These are phyloP conservation scores for Xanthostigma xanthostigma DNA, from an alignment of 2,888 invertebrate species.

Conservation along the genomic window DNA sequence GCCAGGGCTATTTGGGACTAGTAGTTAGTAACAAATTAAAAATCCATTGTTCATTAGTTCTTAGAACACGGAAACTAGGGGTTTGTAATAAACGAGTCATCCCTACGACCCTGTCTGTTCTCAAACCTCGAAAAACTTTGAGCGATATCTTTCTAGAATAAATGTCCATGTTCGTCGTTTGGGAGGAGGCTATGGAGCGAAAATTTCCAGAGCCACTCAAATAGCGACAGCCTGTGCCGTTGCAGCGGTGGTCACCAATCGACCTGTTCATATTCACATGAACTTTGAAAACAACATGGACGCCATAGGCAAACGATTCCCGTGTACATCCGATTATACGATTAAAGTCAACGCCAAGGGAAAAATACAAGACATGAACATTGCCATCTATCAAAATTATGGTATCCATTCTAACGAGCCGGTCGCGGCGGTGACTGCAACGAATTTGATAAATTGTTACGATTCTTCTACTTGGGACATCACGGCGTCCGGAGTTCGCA, in stretches of 20 bases:
- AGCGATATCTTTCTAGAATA: slow-evolving; percentile 34
- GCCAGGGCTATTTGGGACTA: too few relatives aligned
- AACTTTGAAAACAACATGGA: slow-evolving; percentile 59
- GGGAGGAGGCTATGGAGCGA: slow-evolving; percentile 72
- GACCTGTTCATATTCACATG: slow-evolving; percentile 55
- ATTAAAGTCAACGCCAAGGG: slow-evolving; percentile 47
- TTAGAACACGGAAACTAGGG: too few relatives aligned
- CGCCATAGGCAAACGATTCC: slow-evolving; percentile 48
- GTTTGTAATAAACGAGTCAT: too few relatives aligned
- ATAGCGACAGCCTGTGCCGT: slow-evolving; percentile 52
- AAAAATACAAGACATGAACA: slow-evolving; percentile 48
- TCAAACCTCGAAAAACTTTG: slow-evolving; percentile 7
- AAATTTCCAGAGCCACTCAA: slow-evolving; percentile 45
- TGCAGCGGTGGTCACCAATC: slow-evolving; percentile 43
- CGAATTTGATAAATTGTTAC: slow-evolving; percentile 42
- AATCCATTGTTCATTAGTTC: too few relatives aligned
- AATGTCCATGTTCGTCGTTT: slow-evolving; percentile 54
- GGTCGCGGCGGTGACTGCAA: slow-evolving; percentile 21
- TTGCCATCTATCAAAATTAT: slow-evolving; percentile 36
- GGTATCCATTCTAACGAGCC: slow-evolving; percentile 40
- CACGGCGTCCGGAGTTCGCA: slow-evolving; percentile 32
- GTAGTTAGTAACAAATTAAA: too few relatives aligned
- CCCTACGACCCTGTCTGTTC: background rate
- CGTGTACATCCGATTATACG: slow-evolving; percentile 47
- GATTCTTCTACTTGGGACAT: slow-evolving; percentile 34